phyloP scores from a whole-genome alignment of 2,113 vertebrate species.

The Leucoraja erinaceus region DNA sequence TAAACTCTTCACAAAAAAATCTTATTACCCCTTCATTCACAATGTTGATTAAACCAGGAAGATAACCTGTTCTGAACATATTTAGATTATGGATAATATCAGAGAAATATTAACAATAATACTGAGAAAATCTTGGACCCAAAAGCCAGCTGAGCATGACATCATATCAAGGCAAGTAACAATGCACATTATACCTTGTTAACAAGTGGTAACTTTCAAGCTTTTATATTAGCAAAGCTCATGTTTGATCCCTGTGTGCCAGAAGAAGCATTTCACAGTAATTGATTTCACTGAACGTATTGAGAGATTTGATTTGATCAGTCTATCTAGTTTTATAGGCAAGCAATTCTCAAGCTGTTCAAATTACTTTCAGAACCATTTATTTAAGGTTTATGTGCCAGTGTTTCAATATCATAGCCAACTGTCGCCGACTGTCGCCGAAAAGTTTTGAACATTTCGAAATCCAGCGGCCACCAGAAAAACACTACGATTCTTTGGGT shows the following conservation, averaged over 20 bases:
- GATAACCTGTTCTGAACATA: background rate
- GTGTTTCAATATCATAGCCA: background rate
- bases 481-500: too few relatives aligned
- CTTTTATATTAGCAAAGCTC: background rate
- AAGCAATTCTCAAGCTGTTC: background rate
- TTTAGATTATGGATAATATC: background rate
- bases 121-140: background rate
- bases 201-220: background rate
- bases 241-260: background rate
- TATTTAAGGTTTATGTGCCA: background rate
- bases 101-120: background rate
- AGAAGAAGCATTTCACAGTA: background rate
- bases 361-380: background rate
- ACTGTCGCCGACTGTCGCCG: too few relatives aligned
- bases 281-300: background rate
- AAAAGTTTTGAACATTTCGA: too few relatives aligned
- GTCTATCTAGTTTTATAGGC: background rate
- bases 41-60: background rate
- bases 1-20: background rate
- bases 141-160: background rate
- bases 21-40: background rate
- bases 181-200: background rate
- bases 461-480: too few relatives aligned
- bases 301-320: background rate
- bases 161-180: background rate